Base-by-base conservation (phyloP, 2,888 invertebrate species). In the Hyposoter dolosus region DNA sequence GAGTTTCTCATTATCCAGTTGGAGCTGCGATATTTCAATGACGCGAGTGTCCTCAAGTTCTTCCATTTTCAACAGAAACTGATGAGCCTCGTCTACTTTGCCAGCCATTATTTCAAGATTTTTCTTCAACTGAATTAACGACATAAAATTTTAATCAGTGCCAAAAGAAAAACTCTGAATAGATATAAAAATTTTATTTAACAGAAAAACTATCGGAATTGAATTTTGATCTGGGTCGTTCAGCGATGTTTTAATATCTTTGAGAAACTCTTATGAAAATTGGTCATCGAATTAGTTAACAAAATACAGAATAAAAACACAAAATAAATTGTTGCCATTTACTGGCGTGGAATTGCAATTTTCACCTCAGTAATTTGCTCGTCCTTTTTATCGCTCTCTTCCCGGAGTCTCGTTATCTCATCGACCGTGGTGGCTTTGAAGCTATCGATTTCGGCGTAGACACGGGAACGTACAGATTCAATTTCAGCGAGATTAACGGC, bases 31-130 rank as follows among this genome's bases (percentile, higher is more conserved):
- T 40, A 93, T 88, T 60, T 92, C 89, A 3, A 92, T 89, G 4
- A 87, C 88, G 17, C 91, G 91, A 17, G 88, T 88, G 47, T 93
- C 94, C 50, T 90, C 90, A n/a, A 88, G 86, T 83, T 93, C 93
- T 87, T 93, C 93, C 72, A 93, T 82, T 82, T 89, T 86, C 7
- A 94, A 85, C 28, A 94, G 78, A 81, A 92, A 88, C 10, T 87
- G 78, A 40, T 91, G 91, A 1, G 91, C 90, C 23, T 90, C 90
- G 17, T 40, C 83, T 0, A 93, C 74, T 82, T 90, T 90, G 1
- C 78, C 79, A n/a, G 90, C 88, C 93, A 93, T 93, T 88, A 91
- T 89, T 4, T 90, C 89, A 3, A 93, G 88, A 45, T 91, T 92
- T 17, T 84, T 88, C 71, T 90, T 91, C 69, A 94, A 84, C 93